Conservation (phyloP, 2,888 invertebrate genomes). For the Synergus gifuensis region DNA sequence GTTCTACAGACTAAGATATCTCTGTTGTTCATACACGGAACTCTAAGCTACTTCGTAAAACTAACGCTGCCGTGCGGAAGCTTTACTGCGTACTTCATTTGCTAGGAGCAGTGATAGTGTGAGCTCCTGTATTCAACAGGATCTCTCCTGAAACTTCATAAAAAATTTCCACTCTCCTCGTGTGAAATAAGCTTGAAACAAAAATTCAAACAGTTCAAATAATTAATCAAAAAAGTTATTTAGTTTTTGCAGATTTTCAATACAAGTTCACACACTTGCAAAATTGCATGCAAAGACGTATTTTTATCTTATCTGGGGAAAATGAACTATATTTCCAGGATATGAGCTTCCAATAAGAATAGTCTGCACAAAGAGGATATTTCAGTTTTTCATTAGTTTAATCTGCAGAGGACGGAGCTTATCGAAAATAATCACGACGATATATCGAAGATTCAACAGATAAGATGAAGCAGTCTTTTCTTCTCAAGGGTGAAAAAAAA, state of each 20-base stretch:
- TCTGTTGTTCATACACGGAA: neutral
- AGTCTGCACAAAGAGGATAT: neutral
- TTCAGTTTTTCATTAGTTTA: conserved; percentile 14
- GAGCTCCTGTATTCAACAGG: conserved; percentile 5
- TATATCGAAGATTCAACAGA: conserved; percentile 13
- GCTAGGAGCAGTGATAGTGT: neutral
- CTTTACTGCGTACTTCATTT: conserved; percentile 28
- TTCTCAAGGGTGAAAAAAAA: neutral
- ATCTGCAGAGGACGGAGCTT: conserved; percentile 15
- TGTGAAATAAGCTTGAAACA: neutral
- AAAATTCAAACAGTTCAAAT: neutral
- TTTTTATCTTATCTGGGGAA: neutral
- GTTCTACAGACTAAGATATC: neutral
- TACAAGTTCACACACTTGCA: neutral
- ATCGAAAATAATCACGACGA: conserved; percentile 29
- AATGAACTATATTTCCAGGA: neutral
- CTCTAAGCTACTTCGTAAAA: conserved; percentile 24
- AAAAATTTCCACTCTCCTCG: conserved; percentile 1
- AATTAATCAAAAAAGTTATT: neutral
- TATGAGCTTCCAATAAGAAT: conserved; percentile 1
- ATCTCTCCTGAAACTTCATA: conserved; percentile 30
- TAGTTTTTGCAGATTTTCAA: neutral
- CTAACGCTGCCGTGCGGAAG: neutral
- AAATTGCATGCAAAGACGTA: neutral
- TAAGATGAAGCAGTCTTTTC: conserved; percentile 23